Evolutionary conservation across 2,888 invertebrate species (phyloP).

Genomic region (Pycnomerus fuliginosus): DNA sequence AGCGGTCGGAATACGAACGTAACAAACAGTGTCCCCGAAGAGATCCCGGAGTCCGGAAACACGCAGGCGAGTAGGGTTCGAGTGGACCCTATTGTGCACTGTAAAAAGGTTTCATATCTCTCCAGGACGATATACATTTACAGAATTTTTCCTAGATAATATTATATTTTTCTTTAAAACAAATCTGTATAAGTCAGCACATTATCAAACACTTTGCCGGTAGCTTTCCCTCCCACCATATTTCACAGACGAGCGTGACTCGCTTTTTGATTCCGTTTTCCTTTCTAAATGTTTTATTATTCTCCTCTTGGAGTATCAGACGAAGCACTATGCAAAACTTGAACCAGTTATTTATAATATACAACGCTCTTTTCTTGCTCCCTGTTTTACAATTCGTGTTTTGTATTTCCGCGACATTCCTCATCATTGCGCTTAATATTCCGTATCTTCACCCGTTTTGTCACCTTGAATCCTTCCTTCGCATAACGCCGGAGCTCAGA

Average conservation of each 20-base stretch:
- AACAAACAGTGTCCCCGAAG: constrained; percentile 25
- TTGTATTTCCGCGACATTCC: too few relatives aligned
- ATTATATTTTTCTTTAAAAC: constrained; percentile 39
- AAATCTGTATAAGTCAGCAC: constrained; percentile 45
- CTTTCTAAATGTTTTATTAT: not conserved
- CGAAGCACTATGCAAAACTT: constrained; percentile 9
- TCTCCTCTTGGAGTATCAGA: too few relatives aligned
- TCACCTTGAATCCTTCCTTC: constrained; percentile 16
- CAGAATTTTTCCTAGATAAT: too few relatives aligned
- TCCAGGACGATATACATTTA: too few relatives aligned
- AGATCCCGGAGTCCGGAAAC: constrained; percentile 26
- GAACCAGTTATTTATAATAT: constrained; percentile 16
- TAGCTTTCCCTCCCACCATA: constrained; percentile 31
- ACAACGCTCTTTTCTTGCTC: constrained; percentile 9
- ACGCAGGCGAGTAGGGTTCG: constrained; percentile 20
- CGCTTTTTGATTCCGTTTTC: constrained; percentile 5
- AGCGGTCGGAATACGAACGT: constrained; percentile 32
- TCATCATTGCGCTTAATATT: constrained; percentile 22
- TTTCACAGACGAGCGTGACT: constrained; percentile 28
- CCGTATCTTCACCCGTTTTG: constrained; percentile 18
- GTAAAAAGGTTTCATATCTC: too few relatives aligned
- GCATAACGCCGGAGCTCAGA: constrained; percentile 13
- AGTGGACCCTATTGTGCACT: constrained; percentile 26
- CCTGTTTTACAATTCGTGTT: constrained; percentile 1
- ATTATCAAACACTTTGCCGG: constrained; percentile 45